phyloP scores from a whole-genome alignment of 2,113 vertebrate genomes.

The Ceyx melanurus region DNA sequence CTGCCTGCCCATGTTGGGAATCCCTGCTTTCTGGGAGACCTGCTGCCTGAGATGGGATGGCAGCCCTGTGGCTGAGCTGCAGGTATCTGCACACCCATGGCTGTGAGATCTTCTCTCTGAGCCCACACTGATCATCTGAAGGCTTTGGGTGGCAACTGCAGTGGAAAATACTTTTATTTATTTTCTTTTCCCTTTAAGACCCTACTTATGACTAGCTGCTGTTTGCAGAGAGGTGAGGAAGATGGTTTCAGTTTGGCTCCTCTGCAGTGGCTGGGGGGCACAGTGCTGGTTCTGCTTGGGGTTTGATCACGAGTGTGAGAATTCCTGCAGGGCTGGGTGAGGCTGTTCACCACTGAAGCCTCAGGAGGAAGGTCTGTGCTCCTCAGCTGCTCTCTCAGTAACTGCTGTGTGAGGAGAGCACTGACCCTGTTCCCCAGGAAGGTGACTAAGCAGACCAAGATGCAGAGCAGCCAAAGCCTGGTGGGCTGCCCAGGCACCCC shows the following conservation, averaged over 20 bases:
- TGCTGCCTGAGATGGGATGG: not conserved
- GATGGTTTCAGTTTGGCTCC: not conserved
- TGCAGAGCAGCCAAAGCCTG: not conserved
- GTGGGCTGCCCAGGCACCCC: not conserved
- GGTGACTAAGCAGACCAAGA: not conserved
- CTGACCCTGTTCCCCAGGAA: not conserved
- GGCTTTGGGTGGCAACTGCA: not conserved
- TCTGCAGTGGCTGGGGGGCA: not conserved
- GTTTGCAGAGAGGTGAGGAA: not conserved
- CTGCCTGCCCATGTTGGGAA: not conserved
- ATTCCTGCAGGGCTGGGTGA: not conserved
- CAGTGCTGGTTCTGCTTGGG: not conserved
- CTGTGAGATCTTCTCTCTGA: no score
- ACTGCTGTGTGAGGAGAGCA: not conserved
- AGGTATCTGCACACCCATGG: no score
- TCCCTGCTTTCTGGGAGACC: not conserved
- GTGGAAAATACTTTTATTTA: not conserved
- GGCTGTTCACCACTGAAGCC: not conserved
- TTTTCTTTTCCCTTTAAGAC: not conserved
- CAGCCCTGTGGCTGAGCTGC: not conserved
- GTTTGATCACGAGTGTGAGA: not conserved
- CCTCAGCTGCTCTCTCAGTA: not conserved
- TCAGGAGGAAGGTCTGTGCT: not conserved
- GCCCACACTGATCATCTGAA: not conserved
- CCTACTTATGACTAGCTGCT: not conserved